Base-by-base conservation (phyloP, 2,797 vertebrate genomes). In the Enteromius anoplus region DNA sequence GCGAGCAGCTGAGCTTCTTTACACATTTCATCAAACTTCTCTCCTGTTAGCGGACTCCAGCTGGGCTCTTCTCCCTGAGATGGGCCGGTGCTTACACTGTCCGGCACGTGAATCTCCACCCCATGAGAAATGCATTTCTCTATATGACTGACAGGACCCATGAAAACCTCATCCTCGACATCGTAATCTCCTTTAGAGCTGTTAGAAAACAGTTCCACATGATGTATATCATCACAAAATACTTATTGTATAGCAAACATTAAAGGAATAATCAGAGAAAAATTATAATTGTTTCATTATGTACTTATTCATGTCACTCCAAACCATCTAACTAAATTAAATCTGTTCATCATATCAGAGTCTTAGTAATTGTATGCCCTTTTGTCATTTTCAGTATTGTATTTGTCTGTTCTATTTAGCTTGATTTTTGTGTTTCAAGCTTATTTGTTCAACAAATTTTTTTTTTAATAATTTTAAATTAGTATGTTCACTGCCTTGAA, bases 1-100 rank as follows among this genome's bases (percentile, higher is more conserved):
- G 96, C 97, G 53, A 99, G 58, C 49, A 92, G 87, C 83, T 87
- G 94, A 12, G 98, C 98, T 91, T 99, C 98, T 88, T 95, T 95
- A 79, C 94, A 95, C 70, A 99, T 95, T 49, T 96, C 95, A 17
- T 96, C 94, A 75, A 97, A 95, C 84, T 95, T 96, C 12, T 96
- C 96, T 62, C 91, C 96, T 0, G 91, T 86, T 47, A 97, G 91
- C 0, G 96, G 96, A 81, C 96, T 97, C 96, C 96, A 98, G 1
- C 8, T 32, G 8, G 37, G 34, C 4, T 87, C 88, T 55, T 85
- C 87, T 4, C 5, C 60, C 5, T 5, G 3, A 14, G 87, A 81
- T 0, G 19, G 10, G 0, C 78, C 85, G 2, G 84, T 49, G 19
- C 78, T 70, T 3, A 85, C 21, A 26, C 75, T 80, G 7, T 88